Percentiles rank a stretch among this genome's conserved stretches.
These are phyloP conservation scores for Portunus trituberculatus DNA, from an alignment of 1,140 invertebrate genomes.

Conservation along the genomic window DNA sequence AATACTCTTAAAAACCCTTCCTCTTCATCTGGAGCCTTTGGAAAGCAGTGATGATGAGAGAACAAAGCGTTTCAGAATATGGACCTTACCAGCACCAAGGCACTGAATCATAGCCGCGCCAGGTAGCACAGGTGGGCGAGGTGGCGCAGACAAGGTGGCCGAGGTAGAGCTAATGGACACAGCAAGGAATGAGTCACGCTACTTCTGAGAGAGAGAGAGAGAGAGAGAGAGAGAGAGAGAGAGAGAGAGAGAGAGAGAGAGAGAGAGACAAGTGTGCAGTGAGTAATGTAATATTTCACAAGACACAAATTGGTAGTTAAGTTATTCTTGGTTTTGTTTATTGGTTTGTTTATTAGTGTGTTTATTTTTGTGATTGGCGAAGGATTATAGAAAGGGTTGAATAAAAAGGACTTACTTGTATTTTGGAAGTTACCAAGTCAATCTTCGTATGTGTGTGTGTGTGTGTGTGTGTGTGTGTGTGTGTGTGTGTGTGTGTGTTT, in stretches of 20 bases:
- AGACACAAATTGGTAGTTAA: background rate
- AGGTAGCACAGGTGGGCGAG: background rate
- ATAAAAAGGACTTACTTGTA: background rate
- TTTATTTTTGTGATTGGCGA: background rate
- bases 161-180: no score
- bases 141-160: background rate
- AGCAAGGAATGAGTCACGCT: no score
- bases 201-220: no score
- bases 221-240: no score
- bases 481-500: no score
- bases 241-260: background rate
- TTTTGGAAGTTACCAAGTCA: background rate
- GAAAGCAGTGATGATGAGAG: no score
- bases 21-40: no score
- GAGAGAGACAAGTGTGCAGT: background rate
- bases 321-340: background rate
- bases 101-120: no score
- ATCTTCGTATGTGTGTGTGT: background rate
- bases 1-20: no score
- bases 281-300: no score
- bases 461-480: background rate
- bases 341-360: background rate
- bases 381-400: background rate
- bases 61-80: no score
- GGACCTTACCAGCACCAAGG: no score